Percentiles rank a stretch among this genome's conserved stretches.
These are phyloP conservation scores for Enteromius afrohamiltoni DNA, from an alignment of 2,797 vertebrate genomes.

Conservation along the genomic window DNA sequence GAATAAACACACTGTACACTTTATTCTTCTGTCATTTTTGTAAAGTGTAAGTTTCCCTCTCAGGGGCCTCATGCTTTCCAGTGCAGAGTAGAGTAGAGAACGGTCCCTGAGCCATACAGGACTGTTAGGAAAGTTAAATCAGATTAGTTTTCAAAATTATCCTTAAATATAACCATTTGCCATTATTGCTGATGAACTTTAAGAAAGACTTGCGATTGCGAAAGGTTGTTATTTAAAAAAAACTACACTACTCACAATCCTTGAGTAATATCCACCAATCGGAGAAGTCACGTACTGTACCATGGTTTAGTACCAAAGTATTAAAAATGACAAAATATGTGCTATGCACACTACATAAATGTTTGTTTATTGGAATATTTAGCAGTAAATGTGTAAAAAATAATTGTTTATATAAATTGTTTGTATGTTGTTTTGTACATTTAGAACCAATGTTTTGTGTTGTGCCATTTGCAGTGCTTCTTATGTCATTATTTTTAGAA, in stretches of 20 bases:
- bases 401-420: neutral
- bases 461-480: neutral
- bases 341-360: neutral
- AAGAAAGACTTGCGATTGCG: neutral
- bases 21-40: neutral
- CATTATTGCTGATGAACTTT: neutral
- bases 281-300: neutral
- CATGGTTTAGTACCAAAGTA: neutral
- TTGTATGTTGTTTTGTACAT: neutral
- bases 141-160: neutral
- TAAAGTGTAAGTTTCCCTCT: neutral
- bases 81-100: neutral
- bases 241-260: neutral
- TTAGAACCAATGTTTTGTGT: neutral
- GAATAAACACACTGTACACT: neutral
- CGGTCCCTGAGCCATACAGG: neutral
- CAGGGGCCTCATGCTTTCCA: conserved; percentile 11
- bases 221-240: neutral
- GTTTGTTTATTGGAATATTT: neutral
- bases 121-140: neutral
- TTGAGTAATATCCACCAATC: neutral
- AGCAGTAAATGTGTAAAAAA: neutral
- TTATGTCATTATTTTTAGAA: neutral
- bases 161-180: neutral
- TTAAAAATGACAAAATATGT: neutral